phyloP scores from a whole-genome alignment of 2,113 vertebrate genomes.

The Cavia porcellus region DNA sequence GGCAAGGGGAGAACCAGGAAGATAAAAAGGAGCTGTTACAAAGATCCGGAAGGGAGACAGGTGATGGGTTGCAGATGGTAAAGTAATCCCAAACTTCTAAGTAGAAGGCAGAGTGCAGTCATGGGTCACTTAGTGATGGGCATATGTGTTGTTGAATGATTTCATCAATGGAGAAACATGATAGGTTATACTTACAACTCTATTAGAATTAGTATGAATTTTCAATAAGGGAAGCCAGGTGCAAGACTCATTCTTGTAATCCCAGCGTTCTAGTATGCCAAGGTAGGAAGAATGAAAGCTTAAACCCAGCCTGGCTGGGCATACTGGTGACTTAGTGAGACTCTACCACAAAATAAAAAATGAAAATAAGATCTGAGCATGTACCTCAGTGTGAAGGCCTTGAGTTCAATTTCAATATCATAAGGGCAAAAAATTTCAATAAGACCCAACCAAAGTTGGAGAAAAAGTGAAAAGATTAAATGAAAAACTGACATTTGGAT shows the following conservation, averaged over 20 bases:
- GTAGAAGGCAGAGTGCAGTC: neutral
- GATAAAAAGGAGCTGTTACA: neutral
- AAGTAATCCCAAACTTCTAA: neutral
- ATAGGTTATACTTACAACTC: neutral
- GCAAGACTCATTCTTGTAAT: neutral
- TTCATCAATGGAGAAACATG: neutral
- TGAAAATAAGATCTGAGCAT: neutral
- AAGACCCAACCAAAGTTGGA: neutral
- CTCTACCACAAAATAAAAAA: neutral
- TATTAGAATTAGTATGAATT: neutral
- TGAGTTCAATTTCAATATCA: neutral
- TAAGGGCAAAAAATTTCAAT: neutral
- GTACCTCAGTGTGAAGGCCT: neutral
- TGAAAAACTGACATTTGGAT: neutral
- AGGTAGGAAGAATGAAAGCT: neutral
- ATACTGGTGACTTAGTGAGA: neutral
- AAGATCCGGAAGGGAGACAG: neutral
- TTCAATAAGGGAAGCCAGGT: neutral
- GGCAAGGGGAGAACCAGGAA: neutral
- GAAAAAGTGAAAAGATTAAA: constrained; percentile 4
- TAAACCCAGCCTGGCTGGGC: neutral
- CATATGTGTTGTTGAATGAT: neutral
- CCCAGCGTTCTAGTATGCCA: neutral
- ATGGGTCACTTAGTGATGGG: too few species aligned
- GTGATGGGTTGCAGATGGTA: neutral